These are phyloP conservation scores for Euura lappo DNA, from an alignment of 1,140 invertebrate species.

Conservation along the genomic window DNA sequence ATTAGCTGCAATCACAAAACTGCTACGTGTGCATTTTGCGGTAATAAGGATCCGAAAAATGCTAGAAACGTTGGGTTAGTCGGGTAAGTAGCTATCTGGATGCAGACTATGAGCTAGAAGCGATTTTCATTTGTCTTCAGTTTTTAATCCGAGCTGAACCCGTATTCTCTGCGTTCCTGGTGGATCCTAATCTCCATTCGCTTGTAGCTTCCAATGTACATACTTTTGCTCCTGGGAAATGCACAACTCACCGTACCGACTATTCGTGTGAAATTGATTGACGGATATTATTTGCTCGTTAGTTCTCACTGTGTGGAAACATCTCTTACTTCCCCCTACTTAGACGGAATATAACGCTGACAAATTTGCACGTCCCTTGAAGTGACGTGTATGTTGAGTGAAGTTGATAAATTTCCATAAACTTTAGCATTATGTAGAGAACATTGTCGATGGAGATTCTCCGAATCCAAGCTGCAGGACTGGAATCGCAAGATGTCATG, in stretches of 20 bases:
- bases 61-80: not conserved
- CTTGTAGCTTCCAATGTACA: constrained; percentile 11
- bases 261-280: no score
- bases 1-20: no score
- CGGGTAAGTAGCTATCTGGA: constrained; percentile 34
- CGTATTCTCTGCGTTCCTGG: constrained; percentile 6
- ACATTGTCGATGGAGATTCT: no score
- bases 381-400: no score
- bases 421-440: no score
- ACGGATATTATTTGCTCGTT: no score
- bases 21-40: not conserved
- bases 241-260: no score
- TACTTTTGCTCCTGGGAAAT: not conserved
- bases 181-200: constrained; percentile 9
- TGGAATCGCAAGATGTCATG: not conserved
- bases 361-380: no score
- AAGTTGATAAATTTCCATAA: no score
- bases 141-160: constrained; percentile 36
- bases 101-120: constrained; percentile 33
- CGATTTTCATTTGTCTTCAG: constrained; percentile 45
- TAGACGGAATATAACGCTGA: no score
- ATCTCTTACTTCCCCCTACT: no score
- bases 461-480: not conserved
- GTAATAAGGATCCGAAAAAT: not conserved
- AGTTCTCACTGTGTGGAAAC: no score